phyloP scores from a whole-genome alignment of 2,797 vertebrate genomes.

The Aplochiton taeniatus region DNA sequence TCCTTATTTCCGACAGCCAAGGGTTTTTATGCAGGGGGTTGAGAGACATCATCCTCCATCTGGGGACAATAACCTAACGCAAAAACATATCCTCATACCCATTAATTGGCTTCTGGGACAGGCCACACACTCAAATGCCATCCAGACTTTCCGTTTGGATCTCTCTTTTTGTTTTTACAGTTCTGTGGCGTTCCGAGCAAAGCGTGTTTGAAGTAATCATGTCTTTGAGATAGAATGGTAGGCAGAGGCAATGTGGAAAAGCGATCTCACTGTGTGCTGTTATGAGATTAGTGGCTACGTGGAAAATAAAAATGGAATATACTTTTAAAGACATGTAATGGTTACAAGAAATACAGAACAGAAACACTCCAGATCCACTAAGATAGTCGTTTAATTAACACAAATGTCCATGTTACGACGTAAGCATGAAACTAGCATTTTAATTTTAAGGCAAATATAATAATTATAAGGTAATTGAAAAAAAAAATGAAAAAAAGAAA shows the following conservation, averaged over 20 bases:
- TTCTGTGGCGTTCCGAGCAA: conserved; percentile 47
- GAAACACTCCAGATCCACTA: neutral
- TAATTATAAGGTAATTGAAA: conserved; percentile 22
- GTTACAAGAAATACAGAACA: too few relatives aligned
- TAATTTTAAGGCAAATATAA: conserved; percentile 62
- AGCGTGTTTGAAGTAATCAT: conserved; percentile 49
- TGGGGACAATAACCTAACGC: conserved; percentile 52
- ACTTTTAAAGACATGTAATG: too few relatives aligned
- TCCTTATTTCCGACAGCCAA: too few relatives aligned
- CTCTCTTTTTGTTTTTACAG: conserved; percentile 29
- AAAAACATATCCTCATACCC: conserved; percentile 61
- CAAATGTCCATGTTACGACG: conserved; percentile 29
- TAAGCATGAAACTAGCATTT: conserved; percentile 35
- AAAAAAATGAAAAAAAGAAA: neutral
- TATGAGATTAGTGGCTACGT: conserved; percentile 32
- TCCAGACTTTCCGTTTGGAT: conserved; percentile 54
- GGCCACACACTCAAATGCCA: conserved; percentile 31
- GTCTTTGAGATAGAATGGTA: conserved; percentile 31
- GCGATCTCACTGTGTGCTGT: conserved; percentile 48
- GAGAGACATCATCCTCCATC: conserved; percentile 44
- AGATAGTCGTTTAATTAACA: conserved; percentile 67
- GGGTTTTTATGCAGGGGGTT: conserved; percentile 13
- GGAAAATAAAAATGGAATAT: neutral
- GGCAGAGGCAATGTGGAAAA: conserved; percentile 51
- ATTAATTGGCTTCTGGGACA: conserved; percentile 34